Evolutionary conservation across 1,140 invertebrate species (phyloP).

Genomic region (Meloidogyne floridensis): DNA sequence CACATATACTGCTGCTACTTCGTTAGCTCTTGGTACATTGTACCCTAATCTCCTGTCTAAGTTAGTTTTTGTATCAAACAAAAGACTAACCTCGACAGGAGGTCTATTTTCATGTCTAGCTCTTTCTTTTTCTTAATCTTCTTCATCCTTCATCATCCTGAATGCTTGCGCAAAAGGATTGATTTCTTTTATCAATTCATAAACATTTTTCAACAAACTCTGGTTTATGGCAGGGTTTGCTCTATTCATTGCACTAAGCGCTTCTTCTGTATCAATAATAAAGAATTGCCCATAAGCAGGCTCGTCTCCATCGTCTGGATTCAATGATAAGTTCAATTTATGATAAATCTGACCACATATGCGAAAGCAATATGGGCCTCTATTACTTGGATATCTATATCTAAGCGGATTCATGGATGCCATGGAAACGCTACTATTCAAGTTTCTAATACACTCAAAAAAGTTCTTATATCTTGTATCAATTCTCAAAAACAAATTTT

Average conservation of each 20-base stretch:
- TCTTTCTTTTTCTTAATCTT: constrained; percentile 22
- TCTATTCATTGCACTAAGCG: constrained; percentile 15
- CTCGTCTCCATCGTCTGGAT: constrained; percentile 33
- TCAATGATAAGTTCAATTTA: constrained; percentile 38
- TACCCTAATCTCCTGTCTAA: neutral
- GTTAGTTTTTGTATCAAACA: constrained; percentile 21
- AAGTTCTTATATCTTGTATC: neutral
- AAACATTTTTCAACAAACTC: constrained; percentile 13
- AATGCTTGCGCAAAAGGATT: neutral
- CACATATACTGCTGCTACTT: neutral
- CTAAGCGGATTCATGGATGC: constrained; percentile 18
- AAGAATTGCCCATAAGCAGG: constrained; percentile 38
- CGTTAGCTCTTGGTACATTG: too few relatives aligned
- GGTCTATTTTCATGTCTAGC: constrained; percentile 31
- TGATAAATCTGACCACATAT: constrained; percentile 37
- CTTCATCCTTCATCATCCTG: constrained; percentile 34
- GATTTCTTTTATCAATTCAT: constrained; percentile 23
- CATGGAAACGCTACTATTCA: constrained; percentile 20
- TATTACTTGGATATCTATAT: neutral
- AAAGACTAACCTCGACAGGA: constrained; percentile 14
- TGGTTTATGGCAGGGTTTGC: constrained; percentile 18
- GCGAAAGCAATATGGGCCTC: too few relatives aligned
- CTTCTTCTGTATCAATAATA: constrained; percentile 40
- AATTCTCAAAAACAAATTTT: constrained; percentile 13
- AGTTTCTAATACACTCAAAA: neutral